phyloP scores from a whole-genome alignment of 2,888 invertebrate genomes.

The Euclidia mi region DNA sequence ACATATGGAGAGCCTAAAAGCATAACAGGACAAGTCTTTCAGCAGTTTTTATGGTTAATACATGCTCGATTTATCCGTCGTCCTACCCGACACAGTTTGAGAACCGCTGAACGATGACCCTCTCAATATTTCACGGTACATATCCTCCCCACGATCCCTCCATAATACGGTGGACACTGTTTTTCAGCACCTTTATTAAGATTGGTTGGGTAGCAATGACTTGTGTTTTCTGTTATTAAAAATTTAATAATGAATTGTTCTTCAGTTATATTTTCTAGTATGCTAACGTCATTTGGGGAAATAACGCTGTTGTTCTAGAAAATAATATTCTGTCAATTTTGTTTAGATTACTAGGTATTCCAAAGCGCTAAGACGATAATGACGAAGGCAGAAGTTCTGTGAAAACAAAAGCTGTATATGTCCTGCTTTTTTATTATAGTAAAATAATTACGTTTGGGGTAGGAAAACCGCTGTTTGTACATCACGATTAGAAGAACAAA shows the following conservation, averaged over 20 bases:
- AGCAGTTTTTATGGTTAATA: constrained; percentile 1
- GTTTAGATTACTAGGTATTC: too few species aligned
- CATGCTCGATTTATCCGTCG: not conserved
- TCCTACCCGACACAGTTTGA: constrained; percentile 62
- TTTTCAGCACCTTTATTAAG: constrained; percentile 56
- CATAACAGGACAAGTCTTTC: constrained; percentile 1
- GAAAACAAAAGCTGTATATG: too few species aligned
- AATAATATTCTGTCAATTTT: too few species aligned
- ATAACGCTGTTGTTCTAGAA: too few species aligned
- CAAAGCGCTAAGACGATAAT: too few species aligned
- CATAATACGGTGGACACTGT: constrained; percentile 37
- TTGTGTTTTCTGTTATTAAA: constrained; percentile 26
- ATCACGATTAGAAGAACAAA: too few species aligned
- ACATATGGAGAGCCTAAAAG: not conserved
- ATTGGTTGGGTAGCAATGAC: constrained; percentile 44
- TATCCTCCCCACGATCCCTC: constrained; percentile 59
- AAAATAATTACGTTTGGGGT: too few species aligned
- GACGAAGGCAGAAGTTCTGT: too few species aligned
- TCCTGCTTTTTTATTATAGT: too few species aligned
- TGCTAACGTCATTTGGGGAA: too few species aligned
- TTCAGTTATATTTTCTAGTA: too few species aligned
- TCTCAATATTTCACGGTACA: constrained; percentile 80
- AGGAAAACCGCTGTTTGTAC: too few species aligned
- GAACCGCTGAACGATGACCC: constrained; percentile 69
- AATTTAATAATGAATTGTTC: constrained; percentile 30